Base-by-base conservation (phyloP, 2,888 invertebrate species). In the Hecatera dysodea region DNA sequence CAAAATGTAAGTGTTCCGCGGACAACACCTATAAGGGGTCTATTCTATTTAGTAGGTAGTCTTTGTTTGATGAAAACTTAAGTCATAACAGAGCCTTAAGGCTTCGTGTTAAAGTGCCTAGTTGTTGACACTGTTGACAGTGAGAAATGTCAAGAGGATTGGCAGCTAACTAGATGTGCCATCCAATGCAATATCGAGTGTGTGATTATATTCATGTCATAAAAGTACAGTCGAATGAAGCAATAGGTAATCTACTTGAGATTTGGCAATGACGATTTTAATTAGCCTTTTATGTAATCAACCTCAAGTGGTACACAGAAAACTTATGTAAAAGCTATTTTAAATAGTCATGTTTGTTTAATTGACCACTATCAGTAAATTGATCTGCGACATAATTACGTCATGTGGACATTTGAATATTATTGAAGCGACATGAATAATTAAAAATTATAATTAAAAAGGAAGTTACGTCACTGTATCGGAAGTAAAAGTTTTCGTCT, bases 401-500 rank as follows among this genome's bases (percentile, higher is more conserved):
- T 80, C 42, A 77, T 65, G 50, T 66, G 65, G 22, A 73, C 39
- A 82, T 72, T 67, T 61, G 48, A 50, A 63, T 72, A 70, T 75
- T 73, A 66, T 84, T 67, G 55, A 53, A 69, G 53, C 36, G 57
- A 63, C 29, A 67, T 66, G 42, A 60, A 68, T 79, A 79, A 75
- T 80, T 80, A 71, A 74, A 33, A 64, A 17, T 9, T 57, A 57
- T 80, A 75, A 72, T 75, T 70, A 76, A 15, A 6, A 48, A 62
- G 56, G 72, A 74, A 70, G 69, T 83, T 83, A 67, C 53, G 60
- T 74, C 67, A 83, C 12, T 0, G 17, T 39, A 67, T 83, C 63
- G 84, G 82, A 83, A 78, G 84, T 83, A 80, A 80, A 77, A 85
- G 71, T 70, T 48, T 22, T 9, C 33, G 24, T 53, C 36, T 55